Conservation (phyloP, 2,888 invertebrate genomes). For the Amorpha juglandis region DNA sequence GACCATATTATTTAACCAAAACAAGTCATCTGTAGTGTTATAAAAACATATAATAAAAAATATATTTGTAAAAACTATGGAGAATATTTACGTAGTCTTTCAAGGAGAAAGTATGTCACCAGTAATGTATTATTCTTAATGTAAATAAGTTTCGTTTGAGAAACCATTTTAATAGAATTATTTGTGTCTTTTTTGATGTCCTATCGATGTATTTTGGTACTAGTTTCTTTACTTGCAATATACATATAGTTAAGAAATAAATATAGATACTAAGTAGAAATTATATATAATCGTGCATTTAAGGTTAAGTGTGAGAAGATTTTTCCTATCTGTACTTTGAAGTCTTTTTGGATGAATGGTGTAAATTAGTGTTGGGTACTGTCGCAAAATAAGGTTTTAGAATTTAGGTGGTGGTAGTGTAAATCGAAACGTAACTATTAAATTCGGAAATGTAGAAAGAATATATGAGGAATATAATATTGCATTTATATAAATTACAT, state of each 20-base stretch:
- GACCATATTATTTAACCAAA: no score
- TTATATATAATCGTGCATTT: not conserved
- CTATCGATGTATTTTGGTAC: conserved; percentile 13
- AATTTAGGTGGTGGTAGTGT: no score
- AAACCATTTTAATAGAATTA: conserved; percentile 12
- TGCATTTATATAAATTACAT: no score
- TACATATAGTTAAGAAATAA: not conserved
- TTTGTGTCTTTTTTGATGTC: not conserved
- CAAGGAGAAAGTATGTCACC: no score
- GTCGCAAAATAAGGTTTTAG: not conserved
- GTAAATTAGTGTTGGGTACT: not conserved
- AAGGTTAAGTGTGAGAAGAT: not conserved
- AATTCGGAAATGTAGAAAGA: no score
- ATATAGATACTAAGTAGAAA: not conserved
- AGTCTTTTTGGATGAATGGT: not conserved
- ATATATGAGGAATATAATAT: no score
- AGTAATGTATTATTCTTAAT: not conserved
- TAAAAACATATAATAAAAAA: no score
- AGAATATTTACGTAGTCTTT: no score
- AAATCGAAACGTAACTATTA: no score
- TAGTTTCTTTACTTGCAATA: conserved; percentile 10
- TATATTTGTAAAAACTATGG: no score
- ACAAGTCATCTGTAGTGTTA: no score
- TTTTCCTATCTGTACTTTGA: not conserved
- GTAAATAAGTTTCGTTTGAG: conserved; percentile 4